phyloP scores from a whole-genome alignment of 1,140 invertebrate genomes.

The Trichogramma pretiosum region DNA sequence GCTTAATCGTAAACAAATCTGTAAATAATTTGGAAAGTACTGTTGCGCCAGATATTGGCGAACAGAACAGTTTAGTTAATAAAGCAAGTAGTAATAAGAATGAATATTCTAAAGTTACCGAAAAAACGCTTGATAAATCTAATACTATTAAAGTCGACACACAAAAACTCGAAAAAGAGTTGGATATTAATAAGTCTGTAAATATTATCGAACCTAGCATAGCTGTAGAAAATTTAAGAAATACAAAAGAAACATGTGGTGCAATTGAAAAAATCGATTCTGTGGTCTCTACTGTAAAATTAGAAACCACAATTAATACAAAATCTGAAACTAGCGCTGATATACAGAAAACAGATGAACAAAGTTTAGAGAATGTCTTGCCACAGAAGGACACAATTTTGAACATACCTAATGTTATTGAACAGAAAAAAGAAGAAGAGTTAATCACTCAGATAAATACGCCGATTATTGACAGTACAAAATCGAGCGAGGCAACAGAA shows the following conservation, averaged over 20 bases:
- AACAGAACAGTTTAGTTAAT: not conserved
- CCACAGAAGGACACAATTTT: conserved; percentile 29
- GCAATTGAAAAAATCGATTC: conserved; percentile 12
- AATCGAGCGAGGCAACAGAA: too few relatives aligned
- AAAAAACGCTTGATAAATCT: conserved; percentile 14
- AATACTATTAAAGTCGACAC: too few relatives aligned
- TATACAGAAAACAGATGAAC: conserved; percentile 27
- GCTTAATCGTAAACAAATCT: not conserved
- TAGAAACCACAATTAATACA: not conserved
- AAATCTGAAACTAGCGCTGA: too few relatives aligned
- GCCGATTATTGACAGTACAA: too few relatives aligned
- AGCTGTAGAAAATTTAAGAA: too few relatives aligned
- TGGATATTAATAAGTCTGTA: conserved; percentile 8
- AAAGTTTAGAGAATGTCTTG: conserved; percentile 22
- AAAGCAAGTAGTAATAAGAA: not conserved
- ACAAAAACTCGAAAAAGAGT: not conserved
- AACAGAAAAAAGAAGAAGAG: conserved; percentile 10
- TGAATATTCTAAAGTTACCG: conserved; percentile 4
- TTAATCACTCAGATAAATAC: too few relatives aligned
- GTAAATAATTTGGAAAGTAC: conserved; percentile 10
- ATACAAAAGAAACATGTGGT: not conserved
- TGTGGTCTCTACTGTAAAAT: not conserved
- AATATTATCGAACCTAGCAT: too few relatives aligned
- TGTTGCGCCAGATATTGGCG: not conserved
- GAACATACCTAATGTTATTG: conserved; percentile 20